Percentiles rank a stretch among this genome's conserved stretches.
Evolutionary conservation across 2,797 vertebrate species (phyloP).

Genomic region (Pantherophis vulpinus): DNA sequence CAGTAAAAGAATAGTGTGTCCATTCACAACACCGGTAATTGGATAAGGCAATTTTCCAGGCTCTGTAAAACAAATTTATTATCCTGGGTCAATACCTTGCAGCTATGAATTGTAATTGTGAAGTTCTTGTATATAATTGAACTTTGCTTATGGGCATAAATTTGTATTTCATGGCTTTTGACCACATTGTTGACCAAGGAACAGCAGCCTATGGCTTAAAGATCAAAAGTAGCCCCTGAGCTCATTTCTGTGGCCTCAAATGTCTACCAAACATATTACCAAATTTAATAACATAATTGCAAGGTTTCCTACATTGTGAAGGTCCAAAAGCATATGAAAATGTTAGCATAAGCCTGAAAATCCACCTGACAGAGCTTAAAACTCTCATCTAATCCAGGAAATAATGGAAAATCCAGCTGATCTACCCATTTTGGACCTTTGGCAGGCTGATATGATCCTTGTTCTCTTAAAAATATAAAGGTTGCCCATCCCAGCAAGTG

Average conservation of each 20-base stretch:
- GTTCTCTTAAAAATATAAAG: neutral
- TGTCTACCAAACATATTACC: neutral
- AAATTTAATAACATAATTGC: neutral
- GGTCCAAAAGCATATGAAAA: neutral
- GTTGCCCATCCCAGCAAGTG: neutral
- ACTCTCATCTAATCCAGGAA: neutral
- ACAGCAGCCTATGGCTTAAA: neutral
- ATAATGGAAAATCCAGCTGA: neutral
- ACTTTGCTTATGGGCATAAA: neutral
- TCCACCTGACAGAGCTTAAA: neutral
- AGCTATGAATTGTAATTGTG: neutral
- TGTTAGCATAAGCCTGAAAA: neutral
- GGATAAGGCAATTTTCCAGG: neutral
- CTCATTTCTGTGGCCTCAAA: neutral
- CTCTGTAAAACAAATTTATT: neutral
- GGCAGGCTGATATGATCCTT: neutral
- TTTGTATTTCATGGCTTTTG: neutral
- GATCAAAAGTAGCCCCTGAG: neutral
- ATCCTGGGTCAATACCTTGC: neutral
- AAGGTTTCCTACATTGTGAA: neutral
- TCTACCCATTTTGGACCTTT: neutral
- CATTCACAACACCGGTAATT: neutral
- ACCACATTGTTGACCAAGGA: neutral
- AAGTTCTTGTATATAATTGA: neutral
- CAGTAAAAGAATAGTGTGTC: neutral